Evolutionary conservation across 2,888 invertebrate species (phyloP).

Genomic region (Hemaris fuciformis): DNA sequence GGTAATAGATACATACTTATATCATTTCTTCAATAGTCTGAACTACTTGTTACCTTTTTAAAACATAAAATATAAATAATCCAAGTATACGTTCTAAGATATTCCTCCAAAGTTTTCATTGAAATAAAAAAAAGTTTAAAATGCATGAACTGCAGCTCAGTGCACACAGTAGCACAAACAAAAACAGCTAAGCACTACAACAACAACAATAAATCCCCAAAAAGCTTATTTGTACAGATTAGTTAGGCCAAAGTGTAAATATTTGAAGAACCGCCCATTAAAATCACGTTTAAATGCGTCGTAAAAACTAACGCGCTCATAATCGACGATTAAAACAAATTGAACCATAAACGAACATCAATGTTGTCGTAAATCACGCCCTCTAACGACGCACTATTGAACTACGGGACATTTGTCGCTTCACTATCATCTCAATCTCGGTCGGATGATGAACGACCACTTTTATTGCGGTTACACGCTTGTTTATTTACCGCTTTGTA

Average conservation of each 20-base stretch:
- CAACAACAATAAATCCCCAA: slow-evolving; percentile 36
- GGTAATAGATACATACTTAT: too few species aligned
- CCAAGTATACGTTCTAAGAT: too few species aligned
- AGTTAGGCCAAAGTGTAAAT: slow-evolving; percentile 57
- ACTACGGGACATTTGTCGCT: slow-evolving; percentile 58
- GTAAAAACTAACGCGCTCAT: slow-evolving; percentile 68
- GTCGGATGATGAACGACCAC: slow-evolving; percentile 61
- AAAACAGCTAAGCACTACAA: slow-evolving; percentile 9
- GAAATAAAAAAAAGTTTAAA: not conserved
- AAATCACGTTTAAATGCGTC: slow-evolving; percentile 63
- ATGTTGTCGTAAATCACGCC: slow-evolving; percentile 67
- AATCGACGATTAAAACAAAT: slow-evolving; percentile 64
- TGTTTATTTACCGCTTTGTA: slow-evolving; percentile 70
- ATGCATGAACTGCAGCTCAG: too few species aligned
- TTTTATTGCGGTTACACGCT: slow-evolving; percentile 67
- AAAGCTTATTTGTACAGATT: slow-evolving; percentile 46
- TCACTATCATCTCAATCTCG: slow-evolving; percentile 67
- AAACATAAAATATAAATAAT: not conserved
- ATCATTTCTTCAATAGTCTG: too few species aligned
- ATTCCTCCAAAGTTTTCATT: too few species aligned
- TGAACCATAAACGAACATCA: slow-evolving; percentile 61
- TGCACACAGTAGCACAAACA: not conserved
- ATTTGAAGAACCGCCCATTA: slow-evolving; percentile 64
- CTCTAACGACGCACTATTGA: slow-evolving; percentile 57
- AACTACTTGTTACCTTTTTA: not conserved